Evolutionary conservation across 2,113 vertebrate species (phyloP), one percentile per base, ranked within the genome.

Genomic region (Campylomormyrus numenius): DNA sequence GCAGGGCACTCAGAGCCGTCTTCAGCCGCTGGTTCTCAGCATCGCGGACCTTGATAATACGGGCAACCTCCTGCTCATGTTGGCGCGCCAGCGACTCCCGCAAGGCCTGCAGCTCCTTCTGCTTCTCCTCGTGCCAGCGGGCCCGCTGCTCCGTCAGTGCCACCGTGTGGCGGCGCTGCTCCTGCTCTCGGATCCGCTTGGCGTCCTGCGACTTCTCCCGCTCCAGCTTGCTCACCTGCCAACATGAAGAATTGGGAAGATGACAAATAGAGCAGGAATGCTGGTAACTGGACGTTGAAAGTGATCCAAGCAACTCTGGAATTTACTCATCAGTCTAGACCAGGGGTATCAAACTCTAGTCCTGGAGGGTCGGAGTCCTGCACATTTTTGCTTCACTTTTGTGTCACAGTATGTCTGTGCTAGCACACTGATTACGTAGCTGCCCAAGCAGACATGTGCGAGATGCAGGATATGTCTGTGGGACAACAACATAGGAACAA

Each of bases 81-180:
- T 99, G 98, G 84, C 98, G 97, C 39, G 97, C 97, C 92, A 99
- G 97, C 90, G 96, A 97, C 94, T 99, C 99, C 87, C 99, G 93
- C 91, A 98, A 96, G 0, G 96, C 96, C 93, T 99, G 98, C 53
- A 98, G 96, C 93, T 99, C 99, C 93, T 98, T 99, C 92, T 98
- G 97, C 92, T 99, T 99, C 89, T 99, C 99, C 93, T 99, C 98
- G 2, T 99, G 99, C 92, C 99, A 98, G 92, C 99, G 99, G 92
- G 97, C 96, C 91, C 98, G 97, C 46, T 99, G 97, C 93, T 99
- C 99, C 0, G 98, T 99, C 91, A 99, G 94, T 91, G 97, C 96
- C 91, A 97, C 98, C 0, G 99, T 99, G 94, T 99, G 98, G 42
- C 98, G 97, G 94, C 98, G 98, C 92, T 99, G 98, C 94, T 99